Percentiles rank a stretch among this genome's conserved stretches.
Evolutionary conservation across 2,113 vertebrate species (phyloP).

Genomic region (Steatornis caripensis): DNA sequence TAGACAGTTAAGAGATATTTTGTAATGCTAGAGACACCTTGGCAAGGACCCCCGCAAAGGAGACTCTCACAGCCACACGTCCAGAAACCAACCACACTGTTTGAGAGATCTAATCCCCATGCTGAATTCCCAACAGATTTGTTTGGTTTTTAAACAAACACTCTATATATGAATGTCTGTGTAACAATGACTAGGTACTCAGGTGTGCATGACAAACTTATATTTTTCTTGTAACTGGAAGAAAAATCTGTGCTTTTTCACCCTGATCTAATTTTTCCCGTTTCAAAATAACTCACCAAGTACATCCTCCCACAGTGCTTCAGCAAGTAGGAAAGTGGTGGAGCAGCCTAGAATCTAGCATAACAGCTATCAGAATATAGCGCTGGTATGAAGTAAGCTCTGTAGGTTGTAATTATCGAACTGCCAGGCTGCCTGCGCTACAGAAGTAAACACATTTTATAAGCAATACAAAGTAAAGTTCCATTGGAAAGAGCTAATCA

Average conservation of each 20-base stretch:
- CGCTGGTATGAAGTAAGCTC: neutral
- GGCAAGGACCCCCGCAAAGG: neutral
- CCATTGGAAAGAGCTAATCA: neutral
- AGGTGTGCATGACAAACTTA: neutral
- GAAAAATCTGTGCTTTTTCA: neutral
- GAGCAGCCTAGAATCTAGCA: conserved; percentile 21
- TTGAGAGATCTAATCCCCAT: neutral
- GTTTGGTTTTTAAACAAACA: neutral
- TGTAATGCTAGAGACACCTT: neutral
- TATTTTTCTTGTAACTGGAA: neutral
- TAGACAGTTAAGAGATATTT: neutral
- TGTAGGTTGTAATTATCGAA: conserved; percentile 50
- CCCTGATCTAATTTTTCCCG: conserved; percentile 6
- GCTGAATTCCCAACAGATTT: neutral
- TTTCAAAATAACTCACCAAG: conserved; percentile 31
- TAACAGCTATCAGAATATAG: conserved; percentile 15
- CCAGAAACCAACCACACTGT: neutral
- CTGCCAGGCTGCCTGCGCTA: neutral
- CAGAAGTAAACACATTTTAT: conserved; percentile 29
- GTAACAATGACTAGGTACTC: neutral
- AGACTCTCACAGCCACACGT: neutral
- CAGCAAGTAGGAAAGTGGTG: neutral
- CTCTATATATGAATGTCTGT: neutral
- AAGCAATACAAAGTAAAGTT: neutral
- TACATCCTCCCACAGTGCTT: conserved; percentile 50